These are phyloP conservation scores for Buphagus erythrorhynchus DNA, from an alignment of 2,797 vertebrate genomes.

Conservation along the genomic window DNA sequence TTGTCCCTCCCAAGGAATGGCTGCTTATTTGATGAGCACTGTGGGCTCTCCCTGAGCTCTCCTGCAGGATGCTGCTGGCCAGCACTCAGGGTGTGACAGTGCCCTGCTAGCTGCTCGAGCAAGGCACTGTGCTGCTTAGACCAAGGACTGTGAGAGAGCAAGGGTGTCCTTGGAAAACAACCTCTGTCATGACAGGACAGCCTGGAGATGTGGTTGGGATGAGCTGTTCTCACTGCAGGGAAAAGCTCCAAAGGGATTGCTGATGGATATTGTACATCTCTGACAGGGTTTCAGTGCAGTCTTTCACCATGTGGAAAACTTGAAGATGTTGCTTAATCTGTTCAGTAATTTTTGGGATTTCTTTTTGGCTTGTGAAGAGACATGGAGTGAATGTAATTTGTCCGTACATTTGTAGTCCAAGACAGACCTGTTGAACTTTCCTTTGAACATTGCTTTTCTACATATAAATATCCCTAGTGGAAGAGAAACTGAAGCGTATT, in stretches of 20 bases:
- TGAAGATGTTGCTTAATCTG: not conserved
- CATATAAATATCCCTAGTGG: not conserved
- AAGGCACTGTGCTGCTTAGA: not conserved
- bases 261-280: not conserved
- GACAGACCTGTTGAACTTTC: not conserved
- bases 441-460: not conserved
- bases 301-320: not conserved
- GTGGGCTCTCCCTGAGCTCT: not conserved
- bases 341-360: not conserved
- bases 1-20: not conserved
- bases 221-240: not conserved
- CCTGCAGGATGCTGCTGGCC: not conserved
- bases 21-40: not conserved
- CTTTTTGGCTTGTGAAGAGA: not conserved
- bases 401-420: not conserved
- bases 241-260: not conserved
- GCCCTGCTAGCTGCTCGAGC: not conserved
- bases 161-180: not conserved
- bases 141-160: not conserved
- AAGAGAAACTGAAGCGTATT: not conserved
- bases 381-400: not conserved
- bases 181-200: not conserved
- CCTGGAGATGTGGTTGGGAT: accelerated
- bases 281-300: not conserved
- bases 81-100: not conserved